Base-by-base conservation (phyloP, 2,113 vertebrate genomes). In the Opisthocomus hoazin region DNA sequence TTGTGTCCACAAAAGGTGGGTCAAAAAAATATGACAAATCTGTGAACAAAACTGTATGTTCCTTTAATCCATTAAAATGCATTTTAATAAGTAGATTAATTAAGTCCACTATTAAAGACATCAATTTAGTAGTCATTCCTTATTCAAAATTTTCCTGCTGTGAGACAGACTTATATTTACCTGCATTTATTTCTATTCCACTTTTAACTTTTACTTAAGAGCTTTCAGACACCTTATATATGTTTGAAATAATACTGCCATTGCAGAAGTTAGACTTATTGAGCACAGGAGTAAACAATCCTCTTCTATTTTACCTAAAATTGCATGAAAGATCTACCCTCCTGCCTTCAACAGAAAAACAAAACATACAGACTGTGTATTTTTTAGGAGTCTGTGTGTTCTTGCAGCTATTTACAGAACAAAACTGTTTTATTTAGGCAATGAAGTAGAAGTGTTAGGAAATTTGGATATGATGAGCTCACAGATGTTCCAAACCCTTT, bases 1-100 rank as follows among this genome's bases (percentile, higher is more conserved):
- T 3, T 2, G 23, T 43, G 12, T 54, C 21, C 14, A 54, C 8
- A 70, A 63, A 69, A 69, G 3, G 2, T 11, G 0, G 2, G 17
- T 50, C n/a, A 86, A 77, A 15, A 81, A 86, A 64, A 53, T 24
- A 54, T 88, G 84, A 53, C 0, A 37, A n/a, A 50, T 37, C 14
- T 71, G 34, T 8, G 45, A 48, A 48, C 10, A 84, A 74, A 61
- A 9, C 6, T 0, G 1, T 15, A 39, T 9, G 4, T 41, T 75
- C 7, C 10, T 74, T 57, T 69, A 57, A 51, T 57, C 13, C 10
- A 76, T 7, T 30, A 21, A 69, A 83, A 54, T 46, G 37, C 0
- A 11, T 61, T 61, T 56, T 26, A n/a, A 69, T 45, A 23, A n/a
- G 6, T 34, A 73, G 13, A 73, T 54, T 84, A 50, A 78, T 70